A percentile compares a stretch with the other conserved stretches of the same genome.
These are phyloP conservation scores for Tetragonula carbonaria DNA, from an alignment of 2,888 invertebrate species.

Conservation along the genomic window DNA sequence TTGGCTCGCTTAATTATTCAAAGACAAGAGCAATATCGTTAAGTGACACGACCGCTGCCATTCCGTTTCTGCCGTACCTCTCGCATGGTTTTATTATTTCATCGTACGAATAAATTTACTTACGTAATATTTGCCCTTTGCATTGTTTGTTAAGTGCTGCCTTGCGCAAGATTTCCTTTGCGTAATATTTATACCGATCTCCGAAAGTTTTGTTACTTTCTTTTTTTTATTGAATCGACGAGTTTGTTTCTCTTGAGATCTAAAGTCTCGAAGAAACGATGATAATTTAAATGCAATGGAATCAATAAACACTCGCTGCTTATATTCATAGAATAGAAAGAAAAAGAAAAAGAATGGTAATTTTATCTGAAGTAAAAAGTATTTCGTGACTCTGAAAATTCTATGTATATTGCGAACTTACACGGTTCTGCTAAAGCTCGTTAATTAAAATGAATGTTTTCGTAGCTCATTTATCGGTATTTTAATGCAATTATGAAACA, in stretches of 20 bases:
- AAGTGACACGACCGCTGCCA: slow-evolving; percentile 20
- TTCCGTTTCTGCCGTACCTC: not conserved
- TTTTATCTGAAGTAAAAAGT: slow-evolving; percentile 24
- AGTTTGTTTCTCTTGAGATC: not conserved
- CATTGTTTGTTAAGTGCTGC: slow-evolving; percentile 62
- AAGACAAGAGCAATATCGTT: slow-evolving; percentile 57
- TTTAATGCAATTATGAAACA: not conserved
- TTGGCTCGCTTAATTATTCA: slow-evolving; percentile 71
- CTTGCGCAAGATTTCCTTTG: slow-evolving; percentile 50
- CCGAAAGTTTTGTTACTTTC: not conserved
- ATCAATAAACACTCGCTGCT: not conserved
- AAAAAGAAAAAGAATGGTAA: not conserved
- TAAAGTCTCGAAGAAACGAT: not conserved
- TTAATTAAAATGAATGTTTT: not conserved
- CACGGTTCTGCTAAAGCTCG: slow-evolving; percentile 16
- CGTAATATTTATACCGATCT: slow-evolving; percentile 26
- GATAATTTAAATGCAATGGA: not conserved
- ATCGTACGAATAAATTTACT: slow-evolving; percentile 42
- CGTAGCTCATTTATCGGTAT: not conserved
- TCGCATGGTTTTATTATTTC: slow-evolving; percentile 30
- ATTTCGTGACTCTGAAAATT: not conserved
- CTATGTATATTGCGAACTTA: not conserved
- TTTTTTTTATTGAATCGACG: not conserved
- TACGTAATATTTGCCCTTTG: slow-evolving; percentile 62
- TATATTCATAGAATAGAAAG: not conserved